Evolutionary conservation across 2,113 vertebrate species (phyloP).

Genomic region (Pteropus alecto): DNA sequence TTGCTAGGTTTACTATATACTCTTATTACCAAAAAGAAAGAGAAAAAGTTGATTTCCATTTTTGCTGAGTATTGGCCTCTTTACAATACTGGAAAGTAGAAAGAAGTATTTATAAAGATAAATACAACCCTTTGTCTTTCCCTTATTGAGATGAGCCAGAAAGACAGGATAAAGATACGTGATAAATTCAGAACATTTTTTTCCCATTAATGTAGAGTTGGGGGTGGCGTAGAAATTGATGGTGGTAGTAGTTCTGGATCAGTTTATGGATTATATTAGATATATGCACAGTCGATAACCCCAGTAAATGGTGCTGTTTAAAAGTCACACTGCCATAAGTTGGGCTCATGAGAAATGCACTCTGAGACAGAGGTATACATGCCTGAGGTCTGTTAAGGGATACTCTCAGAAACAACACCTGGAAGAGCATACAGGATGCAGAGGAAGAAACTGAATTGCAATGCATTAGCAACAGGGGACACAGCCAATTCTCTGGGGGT

Average conservation of each 20-base stretch:
- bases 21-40: neutral
- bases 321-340: neutral
- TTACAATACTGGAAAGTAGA: neutral
- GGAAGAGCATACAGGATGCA: rapidly evolving
- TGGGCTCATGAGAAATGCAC: neutral
- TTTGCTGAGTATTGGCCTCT: neutral
- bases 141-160: neutral
- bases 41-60: neutral
- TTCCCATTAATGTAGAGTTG: neutral
- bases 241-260: neutral
- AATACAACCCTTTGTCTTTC: neutral
- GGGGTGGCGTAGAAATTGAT: neutral
- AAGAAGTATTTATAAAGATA: neutral
- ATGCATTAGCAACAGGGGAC: no score
- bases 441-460: neutral
- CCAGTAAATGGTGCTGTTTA: neutral
- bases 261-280: neutral
- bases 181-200: neutral
- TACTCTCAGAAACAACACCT: neutral
- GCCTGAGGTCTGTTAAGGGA: no score
- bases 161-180: neutral
- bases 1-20: conserved; percentile 1
- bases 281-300: neutral
- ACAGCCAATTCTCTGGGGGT: rapidly evolving
- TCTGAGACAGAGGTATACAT: neutral